A percentile compares a stretch with the other conserved stretches of the same genome.
phyloP scores from a whole-genome alignment of 1,140 invertebrate species.

The Amyelois transitella region DNA sequence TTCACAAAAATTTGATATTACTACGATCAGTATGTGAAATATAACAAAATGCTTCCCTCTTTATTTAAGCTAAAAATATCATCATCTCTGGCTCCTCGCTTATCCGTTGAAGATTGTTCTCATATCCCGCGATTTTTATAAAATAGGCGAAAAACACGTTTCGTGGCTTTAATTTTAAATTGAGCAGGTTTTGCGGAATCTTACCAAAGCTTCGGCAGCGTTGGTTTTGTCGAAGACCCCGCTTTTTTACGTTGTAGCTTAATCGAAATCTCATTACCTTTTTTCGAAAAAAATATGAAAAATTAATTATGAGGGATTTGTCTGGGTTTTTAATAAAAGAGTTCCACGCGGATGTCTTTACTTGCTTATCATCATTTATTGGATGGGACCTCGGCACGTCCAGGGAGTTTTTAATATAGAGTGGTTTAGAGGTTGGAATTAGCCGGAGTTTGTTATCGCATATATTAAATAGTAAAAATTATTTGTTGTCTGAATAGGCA shows the following conservation, averaged over 20 bases:
- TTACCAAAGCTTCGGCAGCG: conserved; percentile 54
- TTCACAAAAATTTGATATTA: background rate
- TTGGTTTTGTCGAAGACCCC: conserved; percentile 48
- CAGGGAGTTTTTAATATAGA: no score
- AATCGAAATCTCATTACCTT: conserved; percentile 39
- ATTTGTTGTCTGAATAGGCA: no score
- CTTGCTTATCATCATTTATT: background rate
- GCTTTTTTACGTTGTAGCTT: conserved; percentile 45
- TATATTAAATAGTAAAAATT: no score
- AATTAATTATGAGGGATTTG: conserved; percentile 55
- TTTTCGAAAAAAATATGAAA: conserved; percentile 36
- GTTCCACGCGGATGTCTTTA: background rate
- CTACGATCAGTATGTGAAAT: background rate
- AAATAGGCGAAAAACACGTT: conserved; percentile 74
- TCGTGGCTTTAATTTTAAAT: conserved; percentile 75
- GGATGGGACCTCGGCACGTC: background rate
- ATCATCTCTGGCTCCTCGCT: conserved; percentile 16
- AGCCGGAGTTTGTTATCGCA: no score
- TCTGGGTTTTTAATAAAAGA: conserved; percentile 10
- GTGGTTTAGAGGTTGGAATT: no score
- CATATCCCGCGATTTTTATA: conserved; percentile 71
- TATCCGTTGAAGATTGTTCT: conserved; percentile 66
- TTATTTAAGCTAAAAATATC: background rate
- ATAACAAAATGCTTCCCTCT: background rate
- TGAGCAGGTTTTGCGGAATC: conserved; percentile 67